Base-by-base conservation (phyloP, 1,140 invertebrate genomes). In the Anastatus disparis region DNA sequence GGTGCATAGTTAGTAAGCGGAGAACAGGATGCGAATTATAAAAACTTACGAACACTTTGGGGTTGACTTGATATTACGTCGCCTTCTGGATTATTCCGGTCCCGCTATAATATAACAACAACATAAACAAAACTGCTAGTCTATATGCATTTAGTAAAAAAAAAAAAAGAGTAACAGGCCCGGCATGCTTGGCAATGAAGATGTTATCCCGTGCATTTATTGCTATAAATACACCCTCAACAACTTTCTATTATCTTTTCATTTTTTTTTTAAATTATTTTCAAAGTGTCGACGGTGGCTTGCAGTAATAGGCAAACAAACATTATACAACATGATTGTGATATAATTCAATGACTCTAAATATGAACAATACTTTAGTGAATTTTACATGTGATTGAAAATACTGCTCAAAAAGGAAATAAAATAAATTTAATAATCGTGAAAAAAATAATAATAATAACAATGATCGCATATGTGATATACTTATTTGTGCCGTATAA, bases 61-160 rank as follows among this genome's bases (percentile, higher is more conserved):
- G 84, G 84, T 78, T 85, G 84, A 79, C 73, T 79, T 77, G 80
- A 82, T 76, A 84, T 77, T 77, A 85, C 82, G 77, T 76, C 73
- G 72, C 59, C 79, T 35, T 83, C 82, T 76, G 79, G 78, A 78
- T 82, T 67, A 72, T 67, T 84, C 81, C 70, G 81, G 82, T 82
- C 76, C 83, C 78, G 81, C 84, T 85, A 85, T 77, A 85, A 85
- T 85, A 84, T 75, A 81, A 83, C 78, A 83, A 84, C 79, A 83
- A 85, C 82, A 77, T 85, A 84, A 84, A 85, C 79, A 81, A 84
- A 85, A 83, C 78, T 79, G 78, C 83, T 84, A 84, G 24, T 76
- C 81, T 84, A 84, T 72, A 76, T 74, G 75, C 72, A 67, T 72
- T 79, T 78, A 31, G 12, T 59, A 66, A 76, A 68, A 71, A 75